These are phyloP conservation scores for Ametastegia equiseti DNA, from an alignment of 2,888 invertebrate genomes.

Conservation along the genomic window DNA sequence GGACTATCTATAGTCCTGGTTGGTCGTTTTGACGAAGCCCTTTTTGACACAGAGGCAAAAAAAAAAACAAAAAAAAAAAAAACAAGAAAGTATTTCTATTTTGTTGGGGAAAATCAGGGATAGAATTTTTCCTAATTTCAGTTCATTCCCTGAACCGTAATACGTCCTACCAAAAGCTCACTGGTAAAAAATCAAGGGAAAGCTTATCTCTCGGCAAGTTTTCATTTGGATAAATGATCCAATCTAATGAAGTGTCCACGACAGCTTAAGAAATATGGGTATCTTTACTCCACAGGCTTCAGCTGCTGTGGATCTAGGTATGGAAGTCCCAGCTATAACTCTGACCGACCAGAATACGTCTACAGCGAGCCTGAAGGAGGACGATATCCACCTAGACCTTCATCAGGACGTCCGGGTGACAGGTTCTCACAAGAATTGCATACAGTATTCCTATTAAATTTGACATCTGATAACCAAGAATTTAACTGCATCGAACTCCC, in stretches of 20 bases:
- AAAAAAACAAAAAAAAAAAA: too few species aligned
- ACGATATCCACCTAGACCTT: conserved; percentile 60
- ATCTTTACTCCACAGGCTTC: conserved; percentile 57
- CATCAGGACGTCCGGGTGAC: conserved; percentile 63
- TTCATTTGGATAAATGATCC: too few species aligned
- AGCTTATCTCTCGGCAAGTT: background rate
- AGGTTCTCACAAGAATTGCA: conserved; percentile 60
- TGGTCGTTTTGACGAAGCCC: background rate
- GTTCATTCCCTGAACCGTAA: background rate
- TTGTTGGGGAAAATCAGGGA: background rate
- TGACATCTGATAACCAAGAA: conserved; percentile 2
- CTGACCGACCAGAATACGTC: conserved; percentile 47
- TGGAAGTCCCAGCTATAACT: conserved; percentile 50
- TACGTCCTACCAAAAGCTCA: background rate
- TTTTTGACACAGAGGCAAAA: background rate
- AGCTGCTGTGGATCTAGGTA: conserved; percentile 64
- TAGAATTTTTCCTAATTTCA: background rate
- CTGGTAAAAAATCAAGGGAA: background rate
- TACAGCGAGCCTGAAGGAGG: conserved; percentile 47
- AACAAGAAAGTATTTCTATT: too few species aligned
- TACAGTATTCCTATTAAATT: conserved; percentile 16
- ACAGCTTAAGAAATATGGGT: background rate
- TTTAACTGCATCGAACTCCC: background rate
- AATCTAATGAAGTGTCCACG: too few species aligned
- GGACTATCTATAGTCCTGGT: too few species aligned